phyloP scores from a whole-genome alignment of 2,113 vertebrate genomes.

The Eurystomus gularis region DNA sequence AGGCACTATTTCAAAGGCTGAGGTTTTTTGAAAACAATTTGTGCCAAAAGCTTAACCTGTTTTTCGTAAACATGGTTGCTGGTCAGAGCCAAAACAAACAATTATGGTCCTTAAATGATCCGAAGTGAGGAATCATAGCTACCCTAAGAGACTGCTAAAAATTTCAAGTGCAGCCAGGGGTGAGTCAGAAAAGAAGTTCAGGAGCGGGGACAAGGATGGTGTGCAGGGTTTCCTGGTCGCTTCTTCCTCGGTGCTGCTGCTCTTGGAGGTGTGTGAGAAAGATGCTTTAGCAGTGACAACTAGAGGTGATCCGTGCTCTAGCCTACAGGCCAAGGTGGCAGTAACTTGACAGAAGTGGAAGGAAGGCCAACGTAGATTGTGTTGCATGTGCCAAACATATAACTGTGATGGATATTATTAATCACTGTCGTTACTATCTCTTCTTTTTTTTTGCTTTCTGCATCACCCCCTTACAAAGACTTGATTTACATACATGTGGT shows the following conservation, averaged over 20 bases:
- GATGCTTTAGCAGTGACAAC: background rate
- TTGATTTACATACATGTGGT: fast-evolving
- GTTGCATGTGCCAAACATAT: fast-evolving
- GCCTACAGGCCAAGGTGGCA: background rate
- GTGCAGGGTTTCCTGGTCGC: background rate
- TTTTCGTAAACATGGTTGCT: conserved; percentile 78
- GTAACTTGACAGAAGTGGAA: background rate
- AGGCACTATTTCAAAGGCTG: conserved; percentile 64
- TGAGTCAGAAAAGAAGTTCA: background rate
- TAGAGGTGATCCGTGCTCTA: background rate
- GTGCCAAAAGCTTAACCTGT: conserved; percentile 83
- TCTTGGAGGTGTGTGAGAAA: background rate
- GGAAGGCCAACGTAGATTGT: fast-evolving
- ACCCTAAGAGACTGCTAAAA: conserved; percentile 17
- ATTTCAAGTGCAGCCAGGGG: background rate
- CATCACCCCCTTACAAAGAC: background rate
- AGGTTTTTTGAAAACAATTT: conserved; percentile 65
- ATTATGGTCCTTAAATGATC: conserved; percentile 76
- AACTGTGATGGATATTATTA: background rate
- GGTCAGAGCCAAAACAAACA: conserved; percentile 73
- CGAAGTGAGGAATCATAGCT: conserved; percentile 37
- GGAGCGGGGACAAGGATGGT: fast-evolving
- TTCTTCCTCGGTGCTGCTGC: background rate
- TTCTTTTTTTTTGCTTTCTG: background rate
- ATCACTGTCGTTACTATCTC: background rate